Evolutionary conservation across 2,797 vertebrate species (phyloP), one percentile per base, ranked within the genome.

Genomic region (Takifugu ocellatus): DNA sequence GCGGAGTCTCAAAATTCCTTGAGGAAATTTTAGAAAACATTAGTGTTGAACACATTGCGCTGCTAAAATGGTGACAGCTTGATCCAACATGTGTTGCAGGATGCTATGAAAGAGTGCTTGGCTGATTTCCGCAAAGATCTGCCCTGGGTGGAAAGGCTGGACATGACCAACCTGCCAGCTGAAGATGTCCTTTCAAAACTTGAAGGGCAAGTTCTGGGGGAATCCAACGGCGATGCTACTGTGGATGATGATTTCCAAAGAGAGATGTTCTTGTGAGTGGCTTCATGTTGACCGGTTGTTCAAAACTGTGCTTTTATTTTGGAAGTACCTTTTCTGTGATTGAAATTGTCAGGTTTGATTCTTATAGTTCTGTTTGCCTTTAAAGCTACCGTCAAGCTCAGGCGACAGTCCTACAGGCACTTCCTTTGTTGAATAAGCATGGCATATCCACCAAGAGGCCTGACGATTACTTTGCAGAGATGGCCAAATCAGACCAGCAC

Each of bases 401-500:
- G 77, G 94, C 94, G 0, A 89, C 94, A 0, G 94, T 96, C 47
- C 89, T 99, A 9, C 82, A 92, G 0, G 94, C 94, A 0, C 72
- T 99, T 24, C 97, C 97, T 0, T 89, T 88, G 39, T 73, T 99
- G 29, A 87, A 57, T 3, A 89, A 92, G 59, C 85, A 94, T 5
- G 85, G 91, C 5, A 83, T 99, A 24, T 59, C 84, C n/a, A 98
- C 97, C 1, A 95, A 92, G 78, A 88, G 97, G 54, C 96, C 97
- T 0, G 93, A 93, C 0, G 97, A 99, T 81, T 99, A 99, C 86
- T 99, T 98, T 73, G 97, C 97, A 62, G 96, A 99, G 87, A 99
- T 99, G 97, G 94, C 96, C 54, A 99, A 99, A 68, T 92, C 95
- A 2, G 97, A 99, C 79, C 95, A 97, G 59, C 97, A 99, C 44